A percentile compares a stretch with the other conserved stretches of the same genome.
phyloP scores from a whole-genome alignment of 1,140 invertebrate genomes.

The Diploscapter pachys region DNA sequence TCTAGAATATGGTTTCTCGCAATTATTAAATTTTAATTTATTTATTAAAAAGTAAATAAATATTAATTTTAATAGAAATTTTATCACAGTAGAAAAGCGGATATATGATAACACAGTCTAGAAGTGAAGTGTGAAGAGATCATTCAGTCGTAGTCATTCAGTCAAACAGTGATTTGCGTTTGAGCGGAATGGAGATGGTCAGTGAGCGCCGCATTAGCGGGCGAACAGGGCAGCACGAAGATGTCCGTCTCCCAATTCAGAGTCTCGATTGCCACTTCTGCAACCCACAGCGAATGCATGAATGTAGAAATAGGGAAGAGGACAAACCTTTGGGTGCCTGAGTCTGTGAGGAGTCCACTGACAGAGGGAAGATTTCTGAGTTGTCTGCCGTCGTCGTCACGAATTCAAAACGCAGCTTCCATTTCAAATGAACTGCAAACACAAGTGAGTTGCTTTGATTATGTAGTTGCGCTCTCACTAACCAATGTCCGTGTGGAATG shows the following conservation, averaged over 20 bases:
- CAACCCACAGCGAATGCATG: constrained; percentile 8
- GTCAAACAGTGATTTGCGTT: too few relatives aligned
- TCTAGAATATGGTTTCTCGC: too few relatives aligned
- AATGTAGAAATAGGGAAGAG: too few relatives aligned
- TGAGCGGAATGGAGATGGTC: neutral
- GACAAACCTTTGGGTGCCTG: constrained; percentile 26
- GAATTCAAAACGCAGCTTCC: constrained; percentile 57
- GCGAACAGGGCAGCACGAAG: constrained; percentile 36
- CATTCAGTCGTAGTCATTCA: too few relatives aligned
- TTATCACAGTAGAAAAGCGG: too few relatives aligned
- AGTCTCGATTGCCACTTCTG: constrained; percentile 44
- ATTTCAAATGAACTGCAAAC: constrained; percentile 53
- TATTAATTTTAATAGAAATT: too few relatives aligned
- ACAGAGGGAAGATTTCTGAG: constrained; percentile 16
- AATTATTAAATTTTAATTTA: too few relatives aligned
- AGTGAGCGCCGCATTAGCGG: constrained; percentile 34
- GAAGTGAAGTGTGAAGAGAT: too few relatives aligned
- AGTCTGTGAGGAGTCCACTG: constrained; percentile 16
- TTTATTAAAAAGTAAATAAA: too few relatives aligned
- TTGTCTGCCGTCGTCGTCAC: constrained; percentile 39
- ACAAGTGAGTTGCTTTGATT: neutral
- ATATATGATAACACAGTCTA: too few relatives aligned
- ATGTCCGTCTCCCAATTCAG: constrained; percentile 44
- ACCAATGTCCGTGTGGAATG: constrained; percentile 52
- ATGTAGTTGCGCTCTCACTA: constrained; percentile 1